Evolutionary conservation across 2,797 vertebrate species (phyloP), one percentile per base, ranked within the genome.

Genomic region (Siniperca scherzeri): DNA sequence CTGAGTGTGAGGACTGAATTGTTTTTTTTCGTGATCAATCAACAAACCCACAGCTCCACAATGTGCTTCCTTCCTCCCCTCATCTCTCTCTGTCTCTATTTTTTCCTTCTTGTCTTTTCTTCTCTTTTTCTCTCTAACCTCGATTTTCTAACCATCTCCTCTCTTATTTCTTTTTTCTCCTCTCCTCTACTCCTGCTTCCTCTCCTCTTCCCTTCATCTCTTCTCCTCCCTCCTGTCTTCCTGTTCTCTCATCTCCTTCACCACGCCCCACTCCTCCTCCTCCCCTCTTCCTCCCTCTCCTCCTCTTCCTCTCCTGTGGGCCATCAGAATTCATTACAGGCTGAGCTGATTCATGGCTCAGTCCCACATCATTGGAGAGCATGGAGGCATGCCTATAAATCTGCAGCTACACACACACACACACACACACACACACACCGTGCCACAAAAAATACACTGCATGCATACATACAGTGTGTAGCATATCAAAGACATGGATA

Each of bases 241-340:
- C 38, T 40, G 7, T 40, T 40, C 38, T 40, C 38, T 40, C 38
- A 40, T 30, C 19, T 42, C 46, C 50, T 33, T n/a, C 19, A n/a
- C 30, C 9, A 21, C 44, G 22, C 40, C 8, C 4, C 19, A 11
- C 16, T 5, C 27, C 40, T 9, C 5, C 13, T 6, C 16, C 42
- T 38, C 40, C 0, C 36, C 66, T 48, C 59, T 36, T 56, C 57
- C 60, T 56, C 62, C 65, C 9, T 40, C 72, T 53, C 10, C n/a
- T 78, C 82, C 74, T 84, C 84, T 62, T 75, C 87, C 76, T 78
- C 88, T 84, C 86, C 83, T 83, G 80, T 84, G 84, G 92, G 85
- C 92, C 88, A 89, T 93, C 88, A 88, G 89, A 91, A 94, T 93
- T 94, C 94, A 95, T 95, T 92, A 92, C 84, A 79, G 87, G 83